A percentile compares a stretch with the other conserved stretches of the same genome.
These are phyloP conservation scores for Danio choprae DNA, from an alignment of 2,797 vertebrate genomes.

Conservation along the genomic window DNA sequence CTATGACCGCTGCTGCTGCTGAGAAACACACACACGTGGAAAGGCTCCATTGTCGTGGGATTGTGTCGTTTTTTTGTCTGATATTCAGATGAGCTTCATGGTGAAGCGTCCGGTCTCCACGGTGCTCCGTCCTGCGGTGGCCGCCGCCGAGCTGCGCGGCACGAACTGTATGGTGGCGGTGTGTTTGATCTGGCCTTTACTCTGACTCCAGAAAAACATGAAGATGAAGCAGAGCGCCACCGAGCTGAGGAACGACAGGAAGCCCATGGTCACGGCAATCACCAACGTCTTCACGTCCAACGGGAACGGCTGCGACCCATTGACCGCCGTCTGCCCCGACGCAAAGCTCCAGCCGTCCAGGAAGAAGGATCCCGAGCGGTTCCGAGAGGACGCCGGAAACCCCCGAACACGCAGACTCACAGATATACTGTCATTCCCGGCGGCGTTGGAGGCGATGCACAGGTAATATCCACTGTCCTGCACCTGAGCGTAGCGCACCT, in stretches of 20 bases:
- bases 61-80: too few relatives aligned
- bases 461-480: conserved; percentile 82
- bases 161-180: conserved; percentile 84
- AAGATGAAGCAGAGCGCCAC: conserved; percentile 87
- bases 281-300: conserved; percentile 82
- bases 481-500: conserved; percentile 83
- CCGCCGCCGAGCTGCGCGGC: conserved; percentile 68
- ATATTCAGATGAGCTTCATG: conserved; percentile 80
- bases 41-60: too few relatives aligned
- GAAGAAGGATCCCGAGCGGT: conserved; percentile 59
- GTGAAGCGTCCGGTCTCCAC: conserved; percentile 76
- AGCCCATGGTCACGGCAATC: conserved; percentile 84
- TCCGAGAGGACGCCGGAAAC: conserved; percentile 67
- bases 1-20: too few relatives aligned
- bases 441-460: conserved; percentile 85
- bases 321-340: conserved; percentile 62
- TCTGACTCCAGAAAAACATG: conserved; percentile 89
- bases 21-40: too few relatives aligned
- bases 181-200: conserved; percentile 86
- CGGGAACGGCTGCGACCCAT: conserved; percentile 63
- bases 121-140: conserved; percentile 54
- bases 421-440: conserved; percentile 82
- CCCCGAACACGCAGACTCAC: conserved; percentile 77
- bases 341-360: conserved; percentile 67
- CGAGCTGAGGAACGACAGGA: conserved; percentile 87